Percentiles rank a stretch among this genome's conserved stretches.
Evolutionary conservation across 2,797 vertebrate species (phyloP).

Genomic region (Perdix hodgsoniae): DNA sequence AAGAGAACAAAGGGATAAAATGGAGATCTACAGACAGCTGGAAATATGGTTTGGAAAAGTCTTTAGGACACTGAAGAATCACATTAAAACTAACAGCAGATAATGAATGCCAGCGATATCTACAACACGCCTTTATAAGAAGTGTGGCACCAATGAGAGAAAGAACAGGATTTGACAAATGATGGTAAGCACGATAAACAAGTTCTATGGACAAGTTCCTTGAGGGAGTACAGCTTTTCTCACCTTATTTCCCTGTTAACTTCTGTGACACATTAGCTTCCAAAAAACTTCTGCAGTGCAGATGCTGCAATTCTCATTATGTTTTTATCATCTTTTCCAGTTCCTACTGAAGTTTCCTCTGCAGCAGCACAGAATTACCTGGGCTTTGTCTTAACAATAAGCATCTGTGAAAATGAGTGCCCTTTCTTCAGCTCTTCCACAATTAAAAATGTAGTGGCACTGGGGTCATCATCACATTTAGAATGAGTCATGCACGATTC

Average conservation of each 20-base stretch:
- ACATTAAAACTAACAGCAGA: background rate
- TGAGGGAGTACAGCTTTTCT: background rate
- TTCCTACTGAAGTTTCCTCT: background rate
- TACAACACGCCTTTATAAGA: background rate
- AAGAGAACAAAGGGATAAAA: background rate
- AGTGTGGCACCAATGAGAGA: background rate
- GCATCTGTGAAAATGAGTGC: background rate
- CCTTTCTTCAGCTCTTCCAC: background rate
- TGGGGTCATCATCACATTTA: background rate
- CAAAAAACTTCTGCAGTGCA: fast-evolving
- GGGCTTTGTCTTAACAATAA: background rate
- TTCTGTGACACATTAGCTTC: background rate
- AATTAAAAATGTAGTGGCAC: background rate
- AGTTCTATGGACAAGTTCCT: background rate
- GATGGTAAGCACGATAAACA: background rate
- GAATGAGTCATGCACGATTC: background rate
- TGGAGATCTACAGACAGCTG: background rate
- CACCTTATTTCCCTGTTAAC: background rate
- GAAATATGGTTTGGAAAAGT: background rate
- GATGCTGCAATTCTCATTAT: background rate
- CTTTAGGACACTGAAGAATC: background rate
- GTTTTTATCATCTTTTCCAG: background rate
- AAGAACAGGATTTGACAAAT: background rate
- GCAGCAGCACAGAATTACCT: background rate
- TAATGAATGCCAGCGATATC: background rate